Evolutionary conservation across 2,113 vertebrate species (phyloP), one percentile per base, ranked within the genome.

Genomic region (Potamarius usumacintae): DNA sequence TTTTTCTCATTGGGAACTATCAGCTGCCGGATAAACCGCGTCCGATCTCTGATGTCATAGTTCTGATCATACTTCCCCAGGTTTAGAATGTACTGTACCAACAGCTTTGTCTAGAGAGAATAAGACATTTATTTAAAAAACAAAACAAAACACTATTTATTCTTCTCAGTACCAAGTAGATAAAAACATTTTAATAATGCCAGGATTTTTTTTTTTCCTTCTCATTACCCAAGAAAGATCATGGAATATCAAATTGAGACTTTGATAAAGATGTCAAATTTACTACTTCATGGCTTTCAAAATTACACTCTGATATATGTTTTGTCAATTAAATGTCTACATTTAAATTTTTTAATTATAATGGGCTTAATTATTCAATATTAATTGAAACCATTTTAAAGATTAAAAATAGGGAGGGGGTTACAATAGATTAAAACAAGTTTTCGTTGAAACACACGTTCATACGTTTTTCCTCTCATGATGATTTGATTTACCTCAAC

Each of bases 11-110:
- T 97, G 87, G 98, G 98, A 94, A 99, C 98, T 88, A 99, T 99
- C 93, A 99, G 97, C 95, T 99, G 98, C 87, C 97, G 96, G 92
- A 99, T 98, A 95, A 99, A 99, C 93, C 98, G 97, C 52, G 98
- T 98, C 91, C 98, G 97, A 95, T 99, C 98, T 94, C 98, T 95
- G 95, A 99, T 99, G 94, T 99, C 98, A 81, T 99, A 99, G 97
- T 96, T 99, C 95, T 97, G 98, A 96, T 99, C 98, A 90, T 99
- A 99, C 92, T 98, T 99, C 93, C 97, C 96, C 88, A 99, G 96
- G 94, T 99, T 99, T 93, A 99, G 96, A 95, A 99, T 97, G 86
- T 99, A 99, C 96, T 99, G 98, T 92, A 97, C 99, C 95, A 99
- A 95, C 95, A 99, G 96, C 96, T 99, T 99, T 91, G 98, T 99